A percentile compares a stretch with the other conserved stretches of the same genome.
Conservation (phyloP, 1,140 invertebrate species). For the Pseudachorutes palmiensis region DNA sequence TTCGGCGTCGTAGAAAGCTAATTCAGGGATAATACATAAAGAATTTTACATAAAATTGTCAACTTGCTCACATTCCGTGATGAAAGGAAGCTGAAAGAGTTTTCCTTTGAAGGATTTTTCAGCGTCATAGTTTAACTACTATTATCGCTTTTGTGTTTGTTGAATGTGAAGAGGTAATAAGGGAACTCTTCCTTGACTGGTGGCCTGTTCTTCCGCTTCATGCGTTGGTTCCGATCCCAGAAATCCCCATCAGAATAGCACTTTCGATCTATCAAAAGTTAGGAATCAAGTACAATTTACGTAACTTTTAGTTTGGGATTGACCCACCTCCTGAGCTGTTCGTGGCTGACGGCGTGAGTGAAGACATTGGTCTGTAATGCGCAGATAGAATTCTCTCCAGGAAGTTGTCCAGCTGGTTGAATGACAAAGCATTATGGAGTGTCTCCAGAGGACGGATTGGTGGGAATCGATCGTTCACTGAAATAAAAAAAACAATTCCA, state of each 20-base stretch:
- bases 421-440: constrained; percentile 85
- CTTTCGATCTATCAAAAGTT: not conserved
- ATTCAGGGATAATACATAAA: too few relatives aligned
- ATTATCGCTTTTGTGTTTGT: not conserved
- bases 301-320: too few relatives aligned
- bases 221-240: not conserved
- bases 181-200: constrained; percentile 50
- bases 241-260: not conserved
- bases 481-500: constrained; percentile 55
- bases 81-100: too few relatives aligned
- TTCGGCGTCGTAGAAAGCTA: too few relatives aligned
- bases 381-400: constrained; percentile 31
- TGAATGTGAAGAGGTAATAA: constrained; percentile 40
- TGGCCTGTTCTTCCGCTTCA: constrained; percentile 53
- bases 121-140: too few relatives aligned
- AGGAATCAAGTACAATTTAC: too few relatives aligned
- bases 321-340: not conserved
- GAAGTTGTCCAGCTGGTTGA: constrained; percentile 63
- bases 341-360: constrained; percentile 50
- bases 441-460: constrained; percentile 89
- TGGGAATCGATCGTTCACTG: constrained; percentile 56
- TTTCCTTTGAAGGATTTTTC: too few relatives aligned
- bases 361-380: constrained; percentile 44
- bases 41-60: too few relatives aligned
- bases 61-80: too few relatives aligned